phyloP scores from a whole-genome alignment of 2,113 vertebrate species.

The Anarhynchus alexandrinus region DNA sequence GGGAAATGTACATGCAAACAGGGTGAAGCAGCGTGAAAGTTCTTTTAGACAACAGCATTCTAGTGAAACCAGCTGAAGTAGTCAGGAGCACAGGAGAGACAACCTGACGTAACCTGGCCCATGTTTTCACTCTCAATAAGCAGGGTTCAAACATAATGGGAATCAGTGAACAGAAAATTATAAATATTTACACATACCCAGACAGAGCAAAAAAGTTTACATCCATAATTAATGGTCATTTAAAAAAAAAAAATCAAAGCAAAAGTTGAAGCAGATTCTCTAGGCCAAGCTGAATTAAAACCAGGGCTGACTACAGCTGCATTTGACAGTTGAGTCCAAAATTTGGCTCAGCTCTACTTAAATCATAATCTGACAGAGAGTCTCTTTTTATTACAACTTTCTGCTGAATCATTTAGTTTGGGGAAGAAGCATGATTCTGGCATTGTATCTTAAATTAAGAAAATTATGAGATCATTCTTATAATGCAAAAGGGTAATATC shows the following conservation, averaged over 20 bases:
- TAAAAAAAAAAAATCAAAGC: not conserved
- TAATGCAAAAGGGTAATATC: not conserved
- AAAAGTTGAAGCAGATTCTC: not conserved
- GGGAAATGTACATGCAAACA: not conserved
- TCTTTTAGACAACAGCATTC: not conserved
- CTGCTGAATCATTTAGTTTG: not conserved
- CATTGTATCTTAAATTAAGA: not conserved
- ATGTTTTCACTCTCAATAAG: not conserved
- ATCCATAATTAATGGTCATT: not conserved
- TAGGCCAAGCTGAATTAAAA: constrained; percentile 6
- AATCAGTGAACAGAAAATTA: not conserved
- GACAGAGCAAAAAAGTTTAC: not conserved
- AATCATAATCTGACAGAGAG: not conserved
- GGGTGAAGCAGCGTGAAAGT: not conserved
- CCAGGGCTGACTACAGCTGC: not conserved
- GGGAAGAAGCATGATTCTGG: not conserved
- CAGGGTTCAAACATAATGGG: not conserved
- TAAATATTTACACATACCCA: not conserved
- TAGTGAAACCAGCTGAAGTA: not conserved
- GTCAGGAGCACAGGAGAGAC: not conserved
- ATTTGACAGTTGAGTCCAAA: not conserved
- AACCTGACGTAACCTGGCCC: not conserved
- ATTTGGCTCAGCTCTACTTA: not conserved
- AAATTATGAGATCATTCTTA: not conserved
- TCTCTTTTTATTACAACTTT: not conserved